phyloP scores from a whole-genome alignment of 2,113 vertebrate species.

The Zosterops borbonicus region DNA sequence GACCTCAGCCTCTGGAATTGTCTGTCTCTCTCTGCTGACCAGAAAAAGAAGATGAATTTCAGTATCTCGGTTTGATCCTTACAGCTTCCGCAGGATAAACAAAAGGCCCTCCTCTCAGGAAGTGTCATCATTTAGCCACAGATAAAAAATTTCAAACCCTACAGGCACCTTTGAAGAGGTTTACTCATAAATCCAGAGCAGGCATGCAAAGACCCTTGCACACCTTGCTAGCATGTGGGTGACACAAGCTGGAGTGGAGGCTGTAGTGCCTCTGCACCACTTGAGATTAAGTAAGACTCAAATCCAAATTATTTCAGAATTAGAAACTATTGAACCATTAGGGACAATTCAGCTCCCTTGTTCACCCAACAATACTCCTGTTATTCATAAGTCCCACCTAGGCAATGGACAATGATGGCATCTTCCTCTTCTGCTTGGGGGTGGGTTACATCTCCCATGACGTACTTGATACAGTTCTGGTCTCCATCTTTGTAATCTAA shows the following conservation, averaged over 20 bases:
- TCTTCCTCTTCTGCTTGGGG: slow-evolving; percentile 81
- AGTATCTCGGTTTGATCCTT: background rate
- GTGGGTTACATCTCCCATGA: slow-evolving; percentile 90
- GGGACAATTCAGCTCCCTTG: background rate
- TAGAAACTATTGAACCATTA: background rate
- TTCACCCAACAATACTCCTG: background rate
- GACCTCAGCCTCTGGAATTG: background rate
- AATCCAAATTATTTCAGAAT: background rate
- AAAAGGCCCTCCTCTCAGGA: background rate
- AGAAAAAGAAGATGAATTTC: background rate
- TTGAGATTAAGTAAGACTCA: background rate
- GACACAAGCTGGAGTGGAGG: background rate
- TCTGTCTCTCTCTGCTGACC: background rate
- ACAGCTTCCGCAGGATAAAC: background rate
- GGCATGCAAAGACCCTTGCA: background rate
- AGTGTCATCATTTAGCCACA: background rate
- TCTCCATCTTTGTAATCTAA: slow-evolving; percentile 70
- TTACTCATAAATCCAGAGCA: background rate
- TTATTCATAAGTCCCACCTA: slow-evolving; percentile 73
- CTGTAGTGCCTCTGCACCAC: background rate
- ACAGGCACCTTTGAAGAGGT: background rate
- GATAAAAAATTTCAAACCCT: background rate
- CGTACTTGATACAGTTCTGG: slow-evolving; percentile 73
- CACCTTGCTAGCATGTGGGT: background rate
- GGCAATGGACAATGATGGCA: slow-evolving; percentile 88